Base-by-base conservation (phyloP, 2,797 vertebrate genomes). In the Chelon auratus region DNA sequence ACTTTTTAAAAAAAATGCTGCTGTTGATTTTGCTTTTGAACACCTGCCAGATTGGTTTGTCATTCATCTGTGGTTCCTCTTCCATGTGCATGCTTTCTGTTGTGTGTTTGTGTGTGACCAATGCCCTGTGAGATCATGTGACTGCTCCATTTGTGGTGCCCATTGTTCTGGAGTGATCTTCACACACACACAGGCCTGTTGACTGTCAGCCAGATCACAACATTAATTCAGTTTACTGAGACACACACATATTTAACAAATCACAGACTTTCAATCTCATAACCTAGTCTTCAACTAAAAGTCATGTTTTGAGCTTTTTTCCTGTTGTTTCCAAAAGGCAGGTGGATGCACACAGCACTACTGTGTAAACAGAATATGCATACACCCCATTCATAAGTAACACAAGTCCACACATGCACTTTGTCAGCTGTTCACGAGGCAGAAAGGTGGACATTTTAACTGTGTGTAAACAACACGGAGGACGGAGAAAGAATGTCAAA, bases 141-240 rank as follows among this genome's bases (percentile, higher is more conserved):
- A 65, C 33, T 8, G 1, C 55, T 57, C 26, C n/a, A 4, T 73
- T 72, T 68, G 47, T 56, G 58, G 30, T 75, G 51, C 75, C 57
- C 58, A 72, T 73, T 81, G 62, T 83, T 33, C 54, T 36, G 36
- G 40, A 58, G 72, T 81, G 74, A 80, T 83, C 82, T 78, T 43
- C 39, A 40, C 53, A 71, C 63, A 71, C 63, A 77, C 2, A 2
- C 36, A 59, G 8, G 57, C 37, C 37, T 39, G 69, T 36, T 72
- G 52, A 71, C 69, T 75, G 75, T 74, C 52, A 45, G 71, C 39
- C n/a, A 0, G 58, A 24, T 67, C 57, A 60, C 39, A 64, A 67
- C 58, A 18, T 73, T 14, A 71, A 58, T 18, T 30, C 37, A 58
- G 24, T 3, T 47, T n/a, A 36, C 22, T 53, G 37, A 43, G 4